These are phyloP conservation scores for Penelope pileata DNA, from an alignment of 2,113 vertebrate species.

Conservation along the genomic window DNA sequence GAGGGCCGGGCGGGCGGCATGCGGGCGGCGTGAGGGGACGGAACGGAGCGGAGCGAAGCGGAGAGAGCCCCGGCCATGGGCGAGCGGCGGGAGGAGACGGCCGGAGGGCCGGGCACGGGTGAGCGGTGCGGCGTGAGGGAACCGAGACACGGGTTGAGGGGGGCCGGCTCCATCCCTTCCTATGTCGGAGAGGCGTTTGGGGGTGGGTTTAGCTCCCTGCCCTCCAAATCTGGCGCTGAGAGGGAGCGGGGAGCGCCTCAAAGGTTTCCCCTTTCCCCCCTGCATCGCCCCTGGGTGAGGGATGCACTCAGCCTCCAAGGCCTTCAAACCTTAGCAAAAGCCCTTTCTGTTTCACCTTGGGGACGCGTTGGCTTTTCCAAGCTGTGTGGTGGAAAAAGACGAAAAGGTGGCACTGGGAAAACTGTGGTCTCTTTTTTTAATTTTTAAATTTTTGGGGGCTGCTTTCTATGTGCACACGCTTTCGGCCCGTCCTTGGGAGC, in stretches of 20 bases:
- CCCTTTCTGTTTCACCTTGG: rapidly evolving
- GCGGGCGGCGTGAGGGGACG: not conserved
- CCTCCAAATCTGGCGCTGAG: too few species aligned
- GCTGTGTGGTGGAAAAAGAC: not conserved
- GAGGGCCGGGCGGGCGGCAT: not conserved
- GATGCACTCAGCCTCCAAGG: not conserved
- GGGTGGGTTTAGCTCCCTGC: not conserved
- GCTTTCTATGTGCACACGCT: too few species aligned
- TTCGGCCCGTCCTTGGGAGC: not conserved
- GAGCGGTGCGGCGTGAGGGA: not conserved
- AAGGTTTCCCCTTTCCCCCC: not conserved
- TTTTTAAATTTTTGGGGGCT: too few species aligned
- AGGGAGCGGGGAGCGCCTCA: not conserved
- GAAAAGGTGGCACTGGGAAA: not conserved
- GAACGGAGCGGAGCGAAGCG: not conserved
- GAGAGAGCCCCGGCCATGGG: not conserved
- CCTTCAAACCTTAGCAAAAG: not conserved
- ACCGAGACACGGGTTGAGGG: not conserved
- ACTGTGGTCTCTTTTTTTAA: rapidly evolving
- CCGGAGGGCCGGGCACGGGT: not conserved
- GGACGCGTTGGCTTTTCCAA: not conserved
- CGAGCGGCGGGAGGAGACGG: not conserved
- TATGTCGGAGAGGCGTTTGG: not conserved
- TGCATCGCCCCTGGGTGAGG: not conserved
- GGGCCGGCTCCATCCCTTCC: not conserved